Percentiles rank a stretch among this genome's conserved stretches.
phyloP scores from a whole-genome alignment of 2,113 vertebrate species.

The Cynoglossus semilaevis region DNA sequence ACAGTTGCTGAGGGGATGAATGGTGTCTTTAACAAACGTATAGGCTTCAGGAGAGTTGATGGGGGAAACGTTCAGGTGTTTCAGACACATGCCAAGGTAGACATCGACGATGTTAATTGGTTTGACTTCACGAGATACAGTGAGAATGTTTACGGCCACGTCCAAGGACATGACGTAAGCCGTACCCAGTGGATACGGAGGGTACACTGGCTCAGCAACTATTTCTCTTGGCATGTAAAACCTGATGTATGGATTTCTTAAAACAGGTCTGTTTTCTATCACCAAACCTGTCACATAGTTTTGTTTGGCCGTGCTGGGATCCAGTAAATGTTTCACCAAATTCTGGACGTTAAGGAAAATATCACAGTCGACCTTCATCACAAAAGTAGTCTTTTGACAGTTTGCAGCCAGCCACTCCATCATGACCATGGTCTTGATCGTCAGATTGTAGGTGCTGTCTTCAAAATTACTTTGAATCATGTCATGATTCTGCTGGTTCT shows the following conservation, averaged over 20 bases:
- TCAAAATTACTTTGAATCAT: conserved; percentile 80
- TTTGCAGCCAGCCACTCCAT: conserved; percentile 78
- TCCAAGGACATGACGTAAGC: not conserved
- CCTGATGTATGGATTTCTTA: not conserved
- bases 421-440: conserved; percentile 82
- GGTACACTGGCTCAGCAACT: not conserved
- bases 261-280: not conserved
- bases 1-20: too few relatives aligned
- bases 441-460: conserved; percentile 83
- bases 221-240: not conserved
- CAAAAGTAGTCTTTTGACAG: conserved; percentile 73
- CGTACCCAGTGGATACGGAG: not conserved
- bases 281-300: not conserved
- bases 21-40: too few relatives aligned
- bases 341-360: not conserved
- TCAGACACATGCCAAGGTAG: too few relatives aligned
- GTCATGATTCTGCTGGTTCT: conserved; percentile 68
- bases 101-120: too few relatives aligned
- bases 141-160: too few relatives aligned
- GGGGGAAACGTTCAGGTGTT: too few relatives aligned
- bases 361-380: conserved; percentile 67
- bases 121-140: too few relatives aligned
- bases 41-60: too few relatives aligned
- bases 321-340: not conserved
- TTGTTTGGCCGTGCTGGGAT: not conserved